Percentiles rank a stretch among this genome's conserved stretches.
Conservation (phyloP, 2,888 invertebrate species). For the Synanthedon vespiformis region DNA sequence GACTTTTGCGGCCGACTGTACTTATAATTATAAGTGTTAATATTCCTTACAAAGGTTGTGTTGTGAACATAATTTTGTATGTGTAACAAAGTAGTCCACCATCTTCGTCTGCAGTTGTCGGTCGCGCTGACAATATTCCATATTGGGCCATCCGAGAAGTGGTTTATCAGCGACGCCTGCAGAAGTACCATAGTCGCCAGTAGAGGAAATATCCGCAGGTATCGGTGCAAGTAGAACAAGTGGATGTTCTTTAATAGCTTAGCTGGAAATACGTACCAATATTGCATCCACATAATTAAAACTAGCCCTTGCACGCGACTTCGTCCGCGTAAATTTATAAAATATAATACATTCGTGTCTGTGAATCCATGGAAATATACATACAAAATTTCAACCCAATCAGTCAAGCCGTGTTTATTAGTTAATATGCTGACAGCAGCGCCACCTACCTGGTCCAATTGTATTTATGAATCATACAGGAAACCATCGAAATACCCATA, state of each 20-base stretch:
- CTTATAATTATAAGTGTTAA: slow-evolving; percentile 11
- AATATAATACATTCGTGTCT: no score
- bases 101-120: slow-evolving; percentile 41
- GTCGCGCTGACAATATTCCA: slow-evolving; percentile 41
- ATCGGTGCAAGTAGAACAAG: slow-evolving; percentile 32
- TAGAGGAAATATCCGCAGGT: slow-evolving; percentile 35
- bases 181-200: slow-evolving; percentile 28
- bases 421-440: no score
- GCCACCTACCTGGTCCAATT: no score
- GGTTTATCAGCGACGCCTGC: slow-evolving; percentile 28
- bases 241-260: slow-evolving; percentile 27
- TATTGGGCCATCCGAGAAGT: slow-evolving; percentile 35
- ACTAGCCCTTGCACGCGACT: no score
- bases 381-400: no score
- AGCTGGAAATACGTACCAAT: slow-evolving; percentile 16
- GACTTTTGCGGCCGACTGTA: no score
- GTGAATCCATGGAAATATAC: no score
- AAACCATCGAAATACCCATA: no score
- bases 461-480: no score
- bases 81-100: slow-evolving; percentile 63
- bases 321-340: no score
- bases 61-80: slow-evolving; percentile 56
- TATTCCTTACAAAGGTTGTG: slow-evolving; percentile 9
- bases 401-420: no score
- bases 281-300: no score